Evolutionary conservation across 2,113 vertebrate genomes (phyloP).

Genomic region (Periophthalmus modestus): DNA sequence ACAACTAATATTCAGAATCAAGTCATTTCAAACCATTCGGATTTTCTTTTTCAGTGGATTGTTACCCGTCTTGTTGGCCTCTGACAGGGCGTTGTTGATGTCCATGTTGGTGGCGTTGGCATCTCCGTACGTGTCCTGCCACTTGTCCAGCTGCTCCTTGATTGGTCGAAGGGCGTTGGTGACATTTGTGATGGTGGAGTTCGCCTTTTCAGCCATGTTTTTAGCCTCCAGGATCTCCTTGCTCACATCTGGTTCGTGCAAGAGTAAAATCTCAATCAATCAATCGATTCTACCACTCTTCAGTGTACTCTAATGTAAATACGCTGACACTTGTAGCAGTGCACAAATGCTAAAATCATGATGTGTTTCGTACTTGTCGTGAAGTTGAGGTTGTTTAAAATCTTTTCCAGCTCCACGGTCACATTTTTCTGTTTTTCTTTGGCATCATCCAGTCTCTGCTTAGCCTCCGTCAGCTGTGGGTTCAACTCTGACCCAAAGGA

Average conservation of each 20-base stretch:
- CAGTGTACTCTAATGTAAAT: no score
- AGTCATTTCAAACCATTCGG: background rate
- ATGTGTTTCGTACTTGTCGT: slow-evolving; percentile 75
- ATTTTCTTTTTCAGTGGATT: no score
- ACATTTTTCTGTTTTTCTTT: slow-evolving; percentile 74
- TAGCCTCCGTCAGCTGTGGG: slow-evolving; percentile 70
- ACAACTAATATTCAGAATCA: no score
- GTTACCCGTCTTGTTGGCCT: slow-evolving; percentile 87
- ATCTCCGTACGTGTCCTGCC: slow-evolving; percentile 81
- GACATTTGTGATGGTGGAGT: slow-evolving; percentile 70
- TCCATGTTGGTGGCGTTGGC: slow-evolving; percentile 79
- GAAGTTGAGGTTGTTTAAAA: slow-evolving; percentile 78
- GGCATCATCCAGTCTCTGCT: slow-evolving; percentile 69
- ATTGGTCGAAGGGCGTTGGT: slow-evolving; percentile 77
- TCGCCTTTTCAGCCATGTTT: slow-evolving; percentile 74
- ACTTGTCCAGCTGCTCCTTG: slow-evolving; percentile 80
- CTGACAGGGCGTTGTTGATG: slow-evolving; percentile 82
- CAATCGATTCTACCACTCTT: no score
- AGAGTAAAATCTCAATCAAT: background rate
- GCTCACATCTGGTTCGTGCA: slow-evolving; percentile 42
- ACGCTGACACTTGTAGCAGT: background rate
- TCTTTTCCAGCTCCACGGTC: slow-evolving; percentile 69
- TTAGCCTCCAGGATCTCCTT: slow-evolving; percentile 79
- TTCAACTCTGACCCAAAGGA: slow-evolving; percentile 64
- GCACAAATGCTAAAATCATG: background rate